Base-by-base conservation (phyloP, 2,797 vertebrate species). In the Sebastes nivosus region DNA sequence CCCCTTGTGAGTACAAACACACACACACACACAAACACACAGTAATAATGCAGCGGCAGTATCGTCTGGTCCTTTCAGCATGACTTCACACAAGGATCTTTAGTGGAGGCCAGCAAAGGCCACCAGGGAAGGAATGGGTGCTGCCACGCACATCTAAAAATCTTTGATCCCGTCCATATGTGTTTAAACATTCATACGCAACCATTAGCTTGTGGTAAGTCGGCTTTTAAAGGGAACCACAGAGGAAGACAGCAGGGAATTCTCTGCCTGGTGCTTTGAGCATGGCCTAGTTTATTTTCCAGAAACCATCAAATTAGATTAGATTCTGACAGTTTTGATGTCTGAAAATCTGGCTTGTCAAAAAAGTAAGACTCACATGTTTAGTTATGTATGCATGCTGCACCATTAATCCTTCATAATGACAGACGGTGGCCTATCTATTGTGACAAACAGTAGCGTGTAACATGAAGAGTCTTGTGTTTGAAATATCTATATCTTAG, bases 121-220 rank as follows among this genome's bases (percentile, higher is more conserved):
- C 88, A 92, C 84, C 8, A 29, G 82, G 78, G 87, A 93, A 77
- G 87, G 79, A 80, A 77, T 30, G 78, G 88, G 89, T 89, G 85
- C 92, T 92, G 94, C 89, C 94, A 94, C 81, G 81, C 87, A 91
- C 86, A 81, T 93, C 92, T 86, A 79, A 87, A 93, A 93, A 91
- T 90, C 91, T 92, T 91, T 88, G 83, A 94, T 94, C 85, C 86
- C 89, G 72, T 92, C 91, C 88, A 89, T 84, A 88, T 75, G 91
- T 93, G 92, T 94, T 96, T 93, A 96, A 96, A 95, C 88, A 95
- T 96, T 95, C 81, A 96, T 95, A 90, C 34, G 12, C 76, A 72
- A 77, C 90, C 93, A 95, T 96, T 95, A 95, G 94, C 90, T 93
- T 91, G 91, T 82, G 88, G 92, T 92, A 89, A 91, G 89, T 86